A percentile compares a stretch with the other conserved stretches of the same genome.
These are phyloP conservation scores for Tonatia bakeri DNA, from an alignment of 2,113 vertebrate species.

Conservation along the genomic window DNA sequence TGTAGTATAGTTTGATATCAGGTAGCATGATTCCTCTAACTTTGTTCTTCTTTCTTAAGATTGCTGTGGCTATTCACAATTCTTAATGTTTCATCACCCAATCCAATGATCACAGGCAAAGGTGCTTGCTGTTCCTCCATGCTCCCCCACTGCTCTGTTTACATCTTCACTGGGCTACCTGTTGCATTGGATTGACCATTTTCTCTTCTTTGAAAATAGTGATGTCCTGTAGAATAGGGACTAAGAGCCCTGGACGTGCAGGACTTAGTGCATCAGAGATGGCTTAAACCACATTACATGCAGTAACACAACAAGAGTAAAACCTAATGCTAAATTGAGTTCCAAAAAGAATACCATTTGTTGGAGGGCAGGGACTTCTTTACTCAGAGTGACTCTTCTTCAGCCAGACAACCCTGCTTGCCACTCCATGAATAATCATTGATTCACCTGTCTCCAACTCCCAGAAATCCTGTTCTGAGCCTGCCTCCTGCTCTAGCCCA, in stretches of 20 bases:
- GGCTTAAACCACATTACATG: not conserved
- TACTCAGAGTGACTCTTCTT: not conserved
- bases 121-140: not conserved
- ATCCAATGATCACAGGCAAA: not conserved
- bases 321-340: not conserved
- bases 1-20: no score
- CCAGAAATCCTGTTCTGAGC: not conserved
- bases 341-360: not conserved
- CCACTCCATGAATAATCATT: not conserved
- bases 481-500: not conserved
- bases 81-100: not conserved
- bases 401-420: not conserved
- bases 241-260: not conserved
- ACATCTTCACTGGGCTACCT: not conserved
- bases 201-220: not conserved
- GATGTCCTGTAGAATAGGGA: not conserved
- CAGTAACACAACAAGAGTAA: not conserved
- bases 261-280: not conserved
- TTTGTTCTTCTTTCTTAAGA: no score
- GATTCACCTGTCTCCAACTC: not conserved
- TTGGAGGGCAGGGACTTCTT: not conserved
- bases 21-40: no score
- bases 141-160: not conserved
- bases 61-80: no score
- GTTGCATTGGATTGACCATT: not conserved